Evolutionary conservation across 2,113 vertebrate genomes (phyloP).

Genomic region (Pycnonotus jocosus): DNA sequence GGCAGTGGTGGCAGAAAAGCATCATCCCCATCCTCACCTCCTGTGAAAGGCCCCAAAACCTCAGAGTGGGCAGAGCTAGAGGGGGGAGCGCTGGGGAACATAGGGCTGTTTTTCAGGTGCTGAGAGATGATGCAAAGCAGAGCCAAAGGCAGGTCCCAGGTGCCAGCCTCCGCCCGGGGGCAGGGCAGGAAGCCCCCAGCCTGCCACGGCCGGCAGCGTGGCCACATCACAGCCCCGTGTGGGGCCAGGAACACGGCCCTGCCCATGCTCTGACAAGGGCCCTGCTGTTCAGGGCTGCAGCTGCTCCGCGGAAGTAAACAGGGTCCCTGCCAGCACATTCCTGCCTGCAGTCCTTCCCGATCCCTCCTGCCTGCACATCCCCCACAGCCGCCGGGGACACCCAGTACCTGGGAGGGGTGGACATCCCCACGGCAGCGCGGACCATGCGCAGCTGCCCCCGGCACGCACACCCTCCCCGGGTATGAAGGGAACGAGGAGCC

Average conservation of each 20-base stretch:
- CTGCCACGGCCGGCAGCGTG: rapidly evolving
- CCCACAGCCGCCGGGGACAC: neutral
- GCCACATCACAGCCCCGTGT: constrained; percentile 34
- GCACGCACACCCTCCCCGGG: rapidly evolving
- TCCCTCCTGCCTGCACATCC: neutral
- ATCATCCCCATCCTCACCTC: neutral
- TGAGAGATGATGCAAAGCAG: neutral
- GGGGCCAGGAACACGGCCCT: neutral
- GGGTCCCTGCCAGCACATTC: constrained; percentile 55
- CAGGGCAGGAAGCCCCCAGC: constrained; percentile 39
- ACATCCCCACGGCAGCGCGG: rapidly evolving
- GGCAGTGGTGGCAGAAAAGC: neutral
- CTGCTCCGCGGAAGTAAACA: constrained; percentile 33
- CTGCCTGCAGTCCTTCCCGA: neutral
- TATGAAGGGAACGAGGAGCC: neutral
- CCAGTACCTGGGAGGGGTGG: neutral
- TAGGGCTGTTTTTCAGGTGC: neutral
- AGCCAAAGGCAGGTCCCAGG: neutral
- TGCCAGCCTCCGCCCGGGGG: neutral
- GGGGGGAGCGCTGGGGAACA: neutral
- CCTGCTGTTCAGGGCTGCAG: constrained; percentile 14
- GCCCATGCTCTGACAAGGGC: neutral
- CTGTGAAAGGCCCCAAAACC: neutral
- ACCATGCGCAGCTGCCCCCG: rapidly evolving
- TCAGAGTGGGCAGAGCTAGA: neutral